Evolutionary conservation across 2,888 invertebrate genomes (phyloP), one percentile per base, ranked within the genome.

Genomic region (Lucinisca nassula): DNA sequence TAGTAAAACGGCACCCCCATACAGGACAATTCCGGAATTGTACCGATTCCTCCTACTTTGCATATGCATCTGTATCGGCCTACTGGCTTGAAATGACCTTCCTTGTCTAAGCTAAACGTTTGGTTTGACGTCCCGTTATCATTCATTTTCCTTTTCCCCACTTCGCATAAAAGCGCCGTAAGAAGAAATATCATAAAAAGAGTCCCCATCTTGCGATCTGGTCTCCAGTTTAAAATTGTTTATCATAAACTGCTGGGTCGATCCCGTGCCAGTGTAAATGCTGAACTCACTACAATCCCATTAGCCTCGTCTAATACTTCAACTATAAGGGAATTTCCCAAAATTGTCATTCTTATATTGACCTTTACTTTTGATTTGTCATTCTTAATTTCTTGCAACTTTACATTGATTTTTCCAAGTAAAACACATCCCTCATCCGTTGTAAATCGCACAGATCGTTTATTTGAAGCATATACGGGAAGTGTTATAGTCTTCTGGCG

Each of bases 341-440:
- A 55, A 17, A 87, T 45, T 0, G 87, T 61, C 76, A 90, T 87
- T 55, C 79, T 79, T 32, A 77, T 38, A 32, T 37, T n/a, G 4
- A 88, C 80, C 21, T 49, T 70, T 14, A 88, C 82, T 21, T 27
- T 78, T 27, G 80, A 82, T 10, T 83, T 81, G 14, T 67, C 70
- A 12, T 70, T 27, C 10, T 79, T 70, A 38, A 37, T 55, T 24
- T 85, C 75, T 17, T 82, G 78, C 1, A 90, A 40, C 12, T 88
- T 83, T 0, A 90, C 79, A n/a, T 27, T 40, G n/a, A 90, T 32
- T 75, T 88, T 88, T n/a, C 90, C 90, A 21, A 88, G 61, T 3
- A 75, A 79, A 1, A 55, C 72, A 40, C 88, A 88, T 10, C 84
- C 83, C 6, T 83, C 74, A 21, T 90, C 90, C 3, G 90, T 83